Evolutionary conservation across 1,140 invertebrate species (phyloP), one percentile per base, ranked within the genome.

Genomic region (Bombus breviceps): DNA sequence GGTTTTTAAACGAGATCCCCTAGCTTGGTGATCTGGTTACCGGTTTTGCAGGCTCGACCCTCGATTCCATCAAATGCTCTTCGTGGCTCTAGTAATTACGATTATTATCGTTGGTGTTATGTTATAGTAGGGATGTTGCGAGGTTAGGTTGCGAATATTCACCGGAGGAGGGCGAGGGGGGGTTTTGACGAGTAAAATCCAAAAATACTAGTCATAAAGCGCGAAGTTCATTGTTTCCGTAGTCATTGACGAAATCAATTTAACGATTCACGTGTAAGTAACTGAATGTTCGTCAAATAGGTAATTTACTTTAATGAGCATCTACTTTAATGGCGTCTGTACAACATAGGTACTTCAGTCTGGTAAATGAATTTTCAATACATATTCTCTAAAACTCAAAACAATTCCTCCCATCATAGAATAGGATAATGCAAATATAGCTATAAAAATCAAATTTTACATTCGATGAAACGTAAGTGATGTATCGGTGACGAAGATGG

Each of bases 1-100:
- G 12, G 18, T 41, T 77, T n/a, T 41, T n/a, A 12, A n/a, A 32
- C 34, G 13, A n/a, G 37, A 62, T 12, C 39, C n/a, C 28, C 18
- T 43, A 43, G 37, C 39, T 39, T 37, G 9, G 37, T 78, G 39
- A 78, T 78, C 76, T 78, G 10, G n/a, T 78, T 66, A 64, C 37
- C 25, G n/a, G 3, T 74, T 74, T 34, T 18, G 13, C 9, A 25
- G 18, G n/a, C 32, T 74, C n/a, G 9, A 71, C 9, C 6, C 1
- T 22, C 39, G 28, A 41, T 41, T 41, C 15, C 3, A 13, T 73
- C 18, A n/a, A 15, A 9, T 10, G 15, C 22, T 68, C 8, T 25
- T 3, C 18, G 18, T 10, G 18, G 0, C 18, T 22, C 9, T 64
- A 64, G 47, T 13, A n/a, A 15, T 68, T 68, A 34, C 3, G 22